Evolutionary conservation across 2,113 vertebrate species (phyloP).

Genomic region (Phrynocephalus versicolor): DNA sequence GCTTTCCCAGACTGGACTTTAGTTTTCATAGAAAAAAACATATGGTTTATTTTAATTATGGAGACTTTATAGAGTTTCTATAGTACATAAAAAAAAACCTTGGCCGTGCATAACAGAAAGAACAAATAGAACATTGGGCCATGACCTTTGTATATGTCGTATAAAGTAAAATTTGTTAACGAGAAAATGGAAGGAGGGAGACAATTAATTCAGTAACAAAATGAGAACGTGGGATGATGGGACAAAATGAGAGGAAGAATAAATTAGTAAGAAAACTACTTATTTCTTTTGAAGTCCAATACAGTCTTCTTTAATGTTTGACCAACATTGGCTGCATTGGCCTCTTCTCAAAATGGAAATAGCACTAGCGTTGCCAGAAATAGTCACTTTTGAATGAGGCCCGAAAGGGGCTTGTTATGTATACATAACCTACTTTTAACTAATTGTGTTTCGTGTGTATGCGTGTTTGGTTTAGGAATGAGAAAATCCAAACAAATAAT

Average conservation of each 20-base stretch:
- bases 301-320: neutral
- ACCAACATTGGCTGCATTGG: neutral
- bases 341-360: neutral
- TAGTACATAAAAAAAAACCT: neutral
- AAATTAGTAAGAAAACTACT: neutral
- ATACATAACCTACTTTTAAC: constrained; percentile 5
- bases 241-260: neutral
- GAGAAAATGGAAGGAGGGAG: neutral
- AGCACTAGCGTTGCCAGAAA: neutral
- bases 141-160: neutral
- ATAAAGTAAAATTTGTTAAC: neutral
- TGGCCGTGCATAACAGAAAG: neutral
- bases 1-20: constrained; percentile 6
- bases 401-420: neutral
- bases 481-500: neutral
- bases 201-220: neutral
- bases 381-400: neutral
- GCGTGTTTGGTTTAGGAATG: neutral
- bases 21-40: neutral
- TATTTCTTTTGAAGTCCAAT: neutral
- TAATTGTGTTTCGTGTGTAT: neutral
- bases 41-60: constrained; percentile 11
- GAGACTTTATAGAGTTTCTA: constrained; percentile 8
- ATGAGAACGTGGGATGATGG: neutral
- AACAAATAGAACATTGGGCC: constrained; percentile 1